A percentile compares a stretch with the other conserved stretches of the same genome.
These are phyloP conservation scores for Dicyrtomina minuta DNA, from an alignment of 2,888 invertebrate genomes.

Conservation along the genomic window DNA sequence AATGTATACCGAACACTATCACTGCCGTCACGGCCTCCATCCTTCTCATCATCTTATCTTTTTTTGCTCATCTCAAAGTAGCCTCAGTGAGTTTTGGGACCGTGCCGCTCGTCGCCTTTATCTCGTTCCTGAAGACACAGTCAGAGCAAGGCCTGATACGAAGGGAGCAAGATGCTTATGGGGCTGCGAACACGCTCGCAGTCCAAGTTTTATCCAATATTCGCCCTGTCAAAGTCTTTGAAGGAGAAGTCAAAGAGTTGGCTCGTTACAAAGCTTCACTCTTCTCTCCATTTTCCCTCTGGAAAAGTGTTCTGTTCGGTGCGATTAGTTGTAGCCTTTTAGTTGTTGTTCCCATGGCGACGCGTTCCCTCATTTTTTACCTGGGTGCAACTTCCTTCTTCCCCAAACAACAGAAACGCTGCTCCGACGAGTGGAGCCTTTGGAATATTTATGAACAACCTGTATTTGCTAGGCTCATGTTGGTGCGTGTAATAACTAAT, in stretches of 20 bases:
- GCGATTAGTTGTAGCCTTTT: slow-evolving; percentile 15
- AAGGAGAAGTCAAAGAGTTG: slow-evolving; percentile 35
- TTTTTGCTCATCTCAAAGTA: slow-evolving; percentile 9
- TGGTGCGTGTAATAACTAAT: too few species aligned
- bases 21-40: slow-evolving; percentile 12
- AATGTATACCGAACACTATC: slow-evolving; percentile 33
- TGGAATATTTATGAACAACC: too few species aligned
- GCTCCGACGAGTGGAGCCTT: too few species aligned
- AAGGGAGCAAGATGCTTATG: slow-evolving; percentile 17
- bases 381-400: too few species aligned
- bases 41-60: slow-evolving; percentile 16
- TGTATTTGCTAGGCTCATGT: too few species aligned
- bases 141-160: slow-evolving; percentile 11
- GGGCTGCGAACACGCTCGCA: slow-evolving; percentile 24
- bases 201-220: slow-evolving; percentile 41
- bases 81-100: slow-evolving; percentile 21
- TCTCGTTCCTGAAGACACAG: slow-evolving; percentile 23
- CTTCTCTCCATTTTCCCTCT: neutral
- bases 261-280: slow-evolving; percentile 20
- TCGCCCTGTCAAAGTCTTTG: slow-evolving; percentile 41
- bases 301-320: slow-evolving; percentile 24
- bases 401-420: too few species aligned
- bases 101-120: slow-evolving; percentile 22
- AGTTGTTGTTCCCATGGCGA: too few species aligned
- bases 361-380: too few species aligned